Conservation (phyloP, 2,797 vertebrate species). For the Hydrophis major region DNA sequence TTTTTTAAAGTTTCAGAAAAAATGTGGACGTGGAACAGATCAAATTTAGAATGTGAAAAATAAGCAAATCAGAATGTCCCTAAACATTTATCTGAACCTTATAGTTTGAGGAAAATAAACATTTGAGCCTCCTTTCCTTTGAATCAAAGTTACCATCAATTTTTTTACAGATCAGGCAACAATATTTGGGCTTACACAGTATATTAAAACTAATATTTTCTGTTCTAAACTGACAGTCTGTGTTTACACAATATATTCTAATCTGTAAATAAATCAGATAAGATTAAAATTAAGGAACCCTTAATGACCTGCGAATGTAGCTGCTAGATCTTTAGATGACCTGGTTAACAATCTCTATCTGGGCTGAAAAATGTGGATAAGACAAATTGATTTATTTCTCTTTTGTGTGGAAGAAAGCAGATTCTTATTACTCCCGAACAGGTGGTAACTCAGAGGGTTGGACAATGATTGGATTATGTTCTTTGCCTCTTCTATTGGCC, state of each 20-base stretch:
- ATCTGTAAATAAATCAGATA: background rate
- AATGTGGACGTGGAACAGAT: background rate
- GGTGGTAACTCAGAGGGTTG: background rate
- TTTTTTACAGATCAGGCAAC: background rate
- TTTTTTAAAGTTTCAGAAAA: background rate
- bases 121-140: background rate
- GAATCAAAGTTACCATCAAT: background rate
- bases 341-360: background rate
- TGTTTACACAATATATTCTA: background rate
- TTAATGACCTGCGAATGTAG: background rate
- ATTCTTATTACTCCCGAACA: background rate
- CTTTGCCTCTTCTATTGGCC: background rate
- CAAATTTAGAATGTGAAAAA: background rate
- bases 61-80: background rate
- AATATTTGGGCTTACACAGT: background rate
- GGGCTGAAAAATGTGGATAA: background rate
- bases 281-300: background rate
- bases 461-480: background rate
- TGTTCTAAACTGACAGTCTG: background rate
- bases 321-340: background rate
- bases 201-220: background rate
- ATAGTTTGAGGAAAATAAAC: background rate
- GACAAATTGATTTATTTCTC: background rate
- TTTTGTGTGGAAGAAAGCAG: background rate
- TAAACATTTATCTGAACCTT: background rate